A percentile compares a stretch with the other conserved stretches of the same genome.
These are phyloP conservation scores for Aspiorhynchus laticeps DNA, from an alignment of 2,113 vertebrate species.

Conservation along the genomic window DNA sequence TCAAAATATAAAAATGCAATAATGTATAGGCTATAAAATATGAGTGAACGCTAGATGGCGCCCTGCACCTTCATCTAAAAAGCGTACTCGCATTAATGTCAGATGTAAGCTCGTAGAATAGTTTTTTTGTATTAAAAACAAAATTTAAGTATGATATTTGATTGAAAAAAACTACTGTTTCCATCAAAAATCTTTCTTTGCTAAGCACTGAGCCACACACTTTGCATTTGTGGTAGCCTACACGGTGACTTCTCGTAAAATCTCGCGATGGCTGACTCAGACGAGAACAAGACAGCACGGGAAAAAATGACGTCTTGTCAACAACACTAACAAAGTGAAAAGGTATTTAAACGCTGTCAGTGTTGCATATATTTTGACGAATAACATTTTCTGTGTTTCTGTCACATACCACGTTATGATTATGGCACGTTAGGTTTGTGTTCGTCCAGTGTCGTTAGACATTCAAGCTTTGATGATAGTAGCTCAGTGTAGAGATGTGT, in stretches of 20 bases:
- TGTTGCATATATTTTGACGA: not conserved
- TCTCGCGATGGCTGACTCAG: conserved; percentile 52
- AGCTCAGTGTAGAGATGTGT: not conserved
- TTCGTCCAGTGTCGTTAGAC: not conserved
- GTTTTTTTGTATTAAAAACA: not conserved
- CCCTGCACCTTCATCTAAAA: not conserved
- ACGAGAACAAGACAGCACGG: conserved; percentile 33
- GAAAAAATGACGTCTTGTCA: conserved; percentile 49
- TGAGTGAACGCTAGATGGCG: conserved; percentile 21
- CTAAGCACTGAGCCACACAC: not conserved
- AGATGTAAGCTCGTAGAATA: not conserved
- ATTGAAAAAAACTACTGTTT: not conserved
- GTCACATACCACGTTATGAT: not conserved
- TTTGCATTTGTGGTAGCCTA: not conserved
- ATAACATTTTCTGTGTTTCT: conserved; percentile 8
- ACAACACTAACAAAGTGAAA: conserved; percentile 34
- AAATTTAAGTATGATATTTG: not conserved
- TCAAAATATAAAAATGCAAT: not conserved
- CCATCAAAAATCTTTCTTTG: not conserved
- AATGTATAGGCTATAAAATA: too few species aligned
- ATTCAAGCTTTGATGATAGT: not conserved
- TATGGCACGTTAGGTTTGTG: not conserved
- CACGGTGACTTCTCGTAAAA: not conserved
- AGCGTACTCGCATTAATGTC: not conserved
- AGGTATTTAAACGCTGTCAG: conserved; percentile 33